Percentiles rank a stretch among this genome's conserved stretches.
phyloP scores from a whole-genome alignment of 2,797 vertebrate genomes.

The Pelochelys cantorii region DNA sequence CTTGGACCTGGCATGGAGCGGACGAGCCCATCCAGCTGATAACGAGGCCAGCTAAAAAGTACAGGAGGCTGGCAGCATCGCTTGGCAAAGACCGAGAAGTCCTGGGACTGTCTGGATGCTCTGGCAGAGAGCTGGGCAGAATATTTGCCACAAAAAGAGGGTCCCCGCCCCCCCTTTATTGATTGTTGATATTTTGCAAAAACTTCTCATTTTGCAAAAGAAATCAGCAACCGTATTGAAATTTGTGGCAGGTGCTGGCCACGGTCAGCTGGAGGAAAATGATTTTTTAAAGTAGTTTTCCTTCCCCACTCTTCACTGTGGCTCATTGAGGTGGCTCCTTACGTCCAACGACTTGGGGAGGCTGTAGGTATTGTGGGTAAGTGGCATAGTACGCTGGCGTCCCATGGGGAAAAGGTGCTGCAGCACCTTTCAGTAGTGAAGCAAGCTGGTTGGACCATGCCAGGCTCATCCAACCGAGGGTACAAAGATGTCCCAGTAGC shows the following conservation, averaged over 20 bases:
- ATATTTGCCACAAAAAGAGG: not conserved
- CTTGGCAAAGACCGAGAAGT: not conserved
- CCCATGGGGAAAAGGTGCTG: not conserved
- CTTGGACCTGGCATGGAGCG: rapidly evolving
- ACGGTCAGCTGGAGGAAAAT: not conserved
- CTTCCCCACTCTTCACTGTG: not conserved
- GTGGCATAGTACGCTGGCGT: not conserved
- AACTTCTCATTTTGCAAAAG: not conserved
- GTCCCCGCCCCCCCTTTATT: too few species aligned
- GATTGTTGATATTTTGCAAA: not conserved
- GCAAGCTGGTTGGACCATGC: too few species aligned
- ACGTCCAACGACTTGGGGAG: too few species aligned
- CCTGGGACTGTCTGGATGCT: not conserved
- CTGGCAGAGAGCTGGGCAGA: not conserved
- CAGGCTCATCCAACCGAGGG: too few species aligned
- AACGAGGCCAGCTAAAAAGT: not conserved
- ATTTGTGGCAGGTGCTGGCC: not conserved
- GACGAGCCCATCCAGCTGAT: not conserved
- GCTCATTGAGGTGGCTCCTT: not conserved
- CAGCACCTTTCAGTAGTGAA: not conserved
- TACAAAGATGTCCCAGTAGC: too few species aligned
- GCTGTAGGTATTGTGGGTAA: not conserved
- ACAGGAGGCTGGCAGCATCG: not conserved
- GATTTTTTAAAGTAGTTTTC: rapidly evolving
- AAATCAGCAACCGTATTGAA: not conserved